Evolutionary conservation across 1,140 invertebrate species (phyloP).

Genomic region (Diploscapter pachys): DNA sequence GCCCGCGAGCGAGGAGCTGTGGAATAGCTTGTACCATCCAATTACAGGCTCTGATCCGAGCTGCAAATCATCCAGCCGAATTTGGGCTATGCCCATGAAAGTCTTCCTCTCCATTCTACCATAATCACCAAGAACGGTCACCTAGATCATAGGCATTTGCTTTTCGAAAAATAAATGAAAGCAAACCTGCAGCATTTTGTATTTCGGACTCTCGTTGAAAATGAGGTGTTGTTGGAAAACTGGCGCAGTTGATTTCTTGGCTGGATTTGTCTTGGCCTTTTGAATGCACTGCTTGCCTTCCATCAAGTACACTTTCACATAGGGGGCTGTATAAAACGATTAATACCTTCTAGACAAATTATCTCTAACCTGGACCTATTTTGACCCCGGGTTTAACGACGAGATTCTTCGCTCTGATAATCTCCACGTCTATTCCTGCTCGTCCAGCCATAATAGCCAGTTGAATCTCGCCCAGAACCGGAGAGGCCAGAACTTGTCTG

Average conservation of each 20-base stretch:
- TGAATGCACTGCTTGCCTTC: conserved; percentile 87
- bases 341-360: not conserved
- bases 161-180: conserved; percentile 4
- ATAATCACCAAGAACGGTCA: conserved; percentile 98
- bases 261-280: conserved; percentile 89
- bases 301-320: conserved; percentile 97
- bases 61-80: conserved; percentile 88
- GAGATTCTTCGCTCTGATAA: conserved; percentile 87
- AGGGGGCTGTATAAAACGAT: conserved; percentile 74
- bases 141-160: conserved; percentile 66
- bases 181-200: conserved; percentile 86
- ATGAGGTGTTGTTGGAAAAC: conserved; percentile 90
- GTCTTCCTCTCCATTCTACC: conserved; percentile 80
- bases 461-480: conserved; percentile 94
- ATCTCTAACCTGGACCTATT: conserved; percentile 74
- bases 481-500: conserved; percentile 90
- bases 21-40: conserved; percentile 99
- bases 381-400: conserved; percentile 85
- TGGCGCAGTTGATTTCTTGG: conserved; percentile 80
- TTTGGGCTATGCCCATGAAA: conserved; percentile 99
- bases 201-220: conserved; percentile 84
- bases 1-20: conserved; percentile 60
- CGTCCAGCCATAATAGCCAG: conserved; percentile 72
- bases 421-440: conserved; percentile 95
- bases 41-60: conserved; percentile 86